Evolutionary conservation across 2,113 vertebrate species (phyloP).

Genomic region (Ctenodactylus gundi): DNA sequence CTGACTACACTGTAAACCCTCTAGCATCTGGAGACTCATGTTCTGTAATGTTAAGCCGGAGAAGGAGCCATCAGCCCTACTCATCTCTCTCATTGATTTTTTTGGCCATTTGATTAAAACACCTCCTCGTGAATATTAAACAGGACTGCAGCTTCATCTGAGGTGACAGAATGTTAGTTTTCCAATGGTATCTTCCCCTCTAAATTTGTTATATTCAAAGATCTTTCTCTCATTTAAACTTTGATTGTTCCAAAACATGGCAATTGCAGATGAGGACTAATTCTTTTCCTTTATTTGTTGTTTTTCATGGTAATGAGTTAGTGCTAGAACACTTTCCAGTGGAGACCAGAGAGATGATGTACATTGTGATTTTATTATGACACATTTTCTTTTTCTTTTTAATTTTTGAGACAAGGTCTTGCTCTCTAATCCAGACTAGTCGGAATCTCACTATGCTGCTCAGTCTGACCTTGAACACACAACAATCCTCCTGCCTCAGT

Average conservation of each 20-base stretch:
- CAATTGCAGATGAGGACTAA: not conserved
- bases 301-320: not conserved
- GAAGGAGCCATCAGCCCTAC: not conserved
- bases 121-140: not conserved
- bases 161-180: not conserved
- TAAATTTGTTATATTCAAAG: not conserved
- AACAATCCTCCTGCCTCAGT: too few species aligned
- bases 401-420: too few species aligned
- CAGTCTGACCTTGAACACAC: too few species aligned
- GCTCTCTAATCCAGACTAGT: too few species aligned
- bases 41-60: not conserved
- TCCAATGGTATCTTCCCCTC: not conserved
- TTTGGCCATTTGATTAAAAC: not conserved
- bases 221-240: not conserved
- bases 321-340: not conserved
- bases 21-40: not conserved
- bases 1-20: not conserved
- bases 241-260: not conserved
- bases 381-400: too few species aligned
- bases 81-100: not conserved
- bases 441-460: too few species aligned
- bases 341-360: not conserved
- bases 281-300: not conserved
- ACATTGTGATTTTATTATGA: not conserved
- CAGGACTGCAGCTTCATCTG: not conserved